phyloP scores from a whole-genome alignment of 2,797 vertebrate species.

The Sebastes baramenuke region DNA sequence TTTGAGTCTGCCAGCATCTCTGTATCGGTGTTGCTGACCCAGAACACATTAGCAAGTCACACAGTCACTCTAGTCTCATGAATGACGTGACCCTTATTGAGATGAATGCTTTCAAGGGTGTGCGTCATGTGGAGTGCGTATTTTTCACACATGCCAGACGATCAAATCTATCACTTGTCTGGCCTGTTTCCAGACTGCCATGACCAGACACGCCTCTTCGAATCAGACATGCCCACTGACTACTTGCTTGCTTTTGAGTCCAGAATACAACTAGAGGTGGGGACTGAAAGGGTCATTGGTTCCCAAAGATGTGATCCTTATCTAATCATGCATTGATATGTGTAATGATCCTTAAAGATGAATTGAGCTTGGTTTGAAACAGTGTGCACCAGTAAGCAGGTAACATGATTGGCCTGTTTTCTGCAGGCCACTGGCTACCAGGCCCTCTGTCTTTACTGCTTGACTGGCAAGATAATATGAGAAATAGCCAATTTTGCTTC shows the following conservation, averaged over 20 bases:
- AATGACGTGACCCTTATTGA: conserved; percentile 30
- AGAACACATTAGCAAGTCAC: not conserved
- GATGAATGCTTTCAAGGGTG: conserved; percentile 33
- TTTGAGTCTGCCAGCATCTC: not conserved
- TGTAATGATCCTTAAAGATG: conserved; percentile 28
- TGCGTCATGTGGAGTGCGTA: not conserved
- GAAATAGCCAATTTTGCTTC: not conserved
- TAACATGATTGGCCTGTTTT: conserved; percentile 17
- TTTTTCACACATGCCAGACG: conserved; percentile 30
- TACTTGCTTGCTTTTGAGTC: not conserved
- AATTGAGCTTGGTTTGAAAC: conserved; percentile 8
- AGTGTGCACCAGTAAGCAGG: conserved; percentile 20
- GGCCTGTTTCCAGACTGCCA: conserved; percentile 24
- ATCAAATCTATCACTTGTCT: conserved; percentile 46
- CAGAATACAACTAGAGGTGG: not conserved
- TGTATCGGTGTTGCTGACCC: not conserved
- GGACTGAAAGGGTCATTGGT: conserved; percentile 14
- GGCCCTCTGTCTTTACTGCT: not conserved
- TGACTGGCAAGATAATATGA: not conserved
- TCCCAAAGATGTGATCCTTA: conserved; percentile 4
- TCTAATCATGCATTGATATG: conserved; percentile 6
- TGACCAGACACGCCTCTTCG: conserved; percentile 4
- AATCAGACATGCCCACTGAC: conserved; percentile 21
- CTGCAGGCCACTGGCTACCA: not conserved
- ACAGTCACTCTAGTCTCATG: not conserved